Evolutionary conservation across 1,140 invertebrate genomes (phyloP), one percentile per base, ranked within the genome.

Genomic region (Aphelenchoides avenae): DNA sequence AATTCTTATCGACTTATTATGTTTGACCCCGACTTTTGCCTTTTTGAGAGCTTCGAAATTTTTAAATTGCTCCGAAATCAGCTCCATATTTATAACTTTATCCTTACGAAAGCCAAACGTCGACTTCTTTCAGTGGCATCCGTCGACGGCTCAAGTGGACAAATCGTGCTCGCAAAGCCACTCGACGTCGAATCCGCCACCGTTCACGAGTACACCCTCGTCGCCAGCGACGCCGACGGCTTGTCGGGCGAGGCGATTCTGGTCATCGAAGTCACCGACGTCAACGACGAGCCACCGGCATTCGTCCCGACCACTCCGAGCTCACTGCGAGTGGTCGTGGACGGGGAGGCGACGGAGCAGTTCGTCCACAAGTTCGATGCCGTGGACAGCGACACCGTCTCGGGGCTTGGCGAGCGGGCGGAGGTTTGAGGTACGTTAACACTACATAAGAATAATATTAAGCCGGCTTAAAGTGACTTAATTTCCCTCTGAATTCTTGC

Each of bases 271-370:
- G 60, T 80, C 9, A 53, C 37, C n/a, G 77, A 79, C 48, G 67
- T 71, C 36, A 78, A 79, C 51, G 78, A 79, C 57, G 74, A 77
- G 37, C 24, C 66, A 7, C 75, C 76, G 30, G 11, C 15, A 31
- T 65, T 69, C 48, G 43, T 50, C 26, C 34, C 20, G 26, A 1
- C 18, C 11, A 26, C 37, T 15, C 59, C 67, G 15, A 11, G 46
- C 15, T 13, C 26, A 29, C 0, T 57, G 5, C 18, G 6, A 5
- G 33, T 57, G 6, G n/a, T 27, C 24, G 20, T 60, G 31, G 27
- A 30, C 26, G n/a, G 3, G 11, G 11, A 39, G 13, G 9, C 22
- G n/a, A 9, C 13, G n/a, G 61, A 36, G 20, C 55, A 75, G 18
- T 77, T 76, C 37, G 46, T 73, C 3, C 52, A 60, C 20, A 54